Evolutionary conservation across 2,797 vertebrate species (phyloP).

Genomic region (Enoplosus armatus): DNA sequence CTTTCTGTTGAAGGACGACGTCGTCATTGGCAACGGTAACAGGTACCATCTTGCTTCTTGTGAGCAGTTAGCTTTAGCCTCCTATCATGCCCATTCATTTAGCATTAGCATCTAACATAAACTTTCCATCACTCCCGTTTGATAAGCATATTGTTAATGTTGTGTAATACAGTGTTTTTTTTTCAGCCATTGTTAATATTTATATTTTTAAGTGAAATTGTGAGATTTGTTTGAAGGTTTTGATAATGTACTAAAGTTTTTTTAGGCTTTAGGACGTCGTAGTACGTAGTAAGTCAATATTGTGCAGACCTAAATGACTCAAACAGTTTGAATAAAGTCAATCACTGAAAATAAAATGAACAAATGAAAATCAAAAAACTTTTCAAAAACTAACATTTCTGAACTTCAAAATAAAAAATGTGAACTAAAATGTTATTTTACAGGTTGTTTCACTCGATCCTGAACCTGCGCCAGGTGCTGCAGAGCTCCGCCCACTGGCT

Average conservation of each 20-base stretch:
- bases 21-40: constrained; percentile 38
- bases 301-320: neutral
- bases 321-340: neutral
- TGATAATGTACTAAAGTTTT: neutral
- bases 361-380: neutral
- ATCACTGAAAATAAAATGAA: neutral
- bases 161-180: neutral
- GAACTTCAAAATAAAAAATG: neutral
- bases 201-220: neutral
- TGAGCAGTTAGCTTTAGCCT: constrained; percentile 54
- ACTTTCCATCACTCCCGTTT: neutral
- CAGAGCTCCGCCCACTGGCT: constrained; percentile 90
- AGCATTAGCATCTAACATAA: constrained; percentile 54
- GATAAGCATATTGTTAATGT: neutral
- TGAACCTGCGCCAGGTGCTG: constrained; percentile 89
- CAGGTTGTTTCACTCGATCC: constrained; percentile 91
- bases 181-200: neutral
- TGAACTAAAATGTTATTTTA: constrained; percentile 29
- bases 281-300: neutral
- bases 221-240: neutral
- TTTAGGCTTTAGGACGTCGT: neutral
- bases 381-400: neutral
- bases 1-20: constrained; percentile 68
- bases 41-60: constrained; percentile 59
- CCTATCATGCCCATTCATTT: constrained; percentile 27